A percentile compares a stretch with the other conserved stretches of the same genome.
phyloP scores from a whole-genome alignment of 1,140 invertebrate genomes.

The Pseudomyrmex flavicornis region DNA sequence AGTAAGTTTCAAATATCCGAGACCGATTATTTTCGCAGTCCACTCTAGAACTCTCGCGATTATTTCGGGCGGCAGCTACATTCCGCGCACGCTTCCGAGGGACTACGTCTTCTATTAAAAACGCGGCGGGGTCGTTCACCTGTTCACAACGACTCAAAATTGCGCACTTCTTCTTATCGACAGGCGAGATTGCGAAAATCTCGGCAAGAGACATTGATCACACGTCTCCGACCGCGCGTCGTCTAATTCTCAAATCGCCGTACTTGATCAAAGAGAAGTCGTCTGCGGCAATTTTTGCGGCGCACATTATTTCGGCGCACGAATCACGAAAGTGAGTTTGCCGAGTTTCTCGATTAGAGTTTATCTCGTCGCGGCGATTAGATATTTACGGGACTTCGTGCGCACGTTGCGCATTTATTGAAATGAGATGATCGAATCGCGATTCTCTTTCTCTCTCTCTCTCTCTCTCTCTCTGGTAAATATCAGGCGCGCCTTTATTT shows the following conservation, averaged over 20 bases:
- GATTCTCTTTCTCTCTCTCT: conserved; percentile 4
- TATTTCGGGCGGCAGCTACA: conserved; percentile 42
- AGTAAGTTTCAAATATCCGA: neutral
- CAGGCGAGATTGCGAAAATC: neutral
- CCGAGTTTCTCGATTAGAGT: conserved; percentile 45
- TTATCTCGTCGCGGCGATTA: conserved; percentile 54
- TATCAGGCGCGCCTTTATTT: conserved; percentile 39
- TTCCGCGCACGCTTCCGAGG: conserved; percentile 22
- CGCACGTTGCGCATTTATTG: conserved; percentile 29
- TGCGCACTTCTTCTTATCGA: conserved; percentile 37
- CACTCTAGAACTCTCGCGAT: conserved; percentile 10
- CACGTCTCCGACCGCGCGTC: neutral
- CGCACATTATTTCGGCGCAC: neutral
- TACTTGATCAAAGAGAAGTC: neutral
- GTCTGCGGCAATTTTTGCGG: conserved; percentile 11
- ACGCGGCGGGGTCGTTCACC: conserved; percentile 41
- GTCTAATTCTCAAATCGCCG: conserved; percentile 26
- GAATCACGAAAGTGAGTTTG: neutral
- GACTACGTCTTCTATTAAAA: conserved; percentile 24
- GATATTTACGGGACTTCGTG: conserved; percentile 23
- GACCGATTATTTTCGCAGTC: conserved; percentile 31
- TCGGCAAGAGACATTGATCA: neutral
- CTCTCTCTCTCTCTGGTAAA: conserved; percentile 16
- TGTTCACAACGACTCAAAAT: conserved; percentile 14
- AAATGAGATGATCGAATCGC: conserved; percentile 49